A percentile compares a stretch with the other conserved stretches of the same genome.
phyloP scores from a whole-genome alignment of 2,888 invertebrate genomes.

The Fragum sueziense region DNA sequence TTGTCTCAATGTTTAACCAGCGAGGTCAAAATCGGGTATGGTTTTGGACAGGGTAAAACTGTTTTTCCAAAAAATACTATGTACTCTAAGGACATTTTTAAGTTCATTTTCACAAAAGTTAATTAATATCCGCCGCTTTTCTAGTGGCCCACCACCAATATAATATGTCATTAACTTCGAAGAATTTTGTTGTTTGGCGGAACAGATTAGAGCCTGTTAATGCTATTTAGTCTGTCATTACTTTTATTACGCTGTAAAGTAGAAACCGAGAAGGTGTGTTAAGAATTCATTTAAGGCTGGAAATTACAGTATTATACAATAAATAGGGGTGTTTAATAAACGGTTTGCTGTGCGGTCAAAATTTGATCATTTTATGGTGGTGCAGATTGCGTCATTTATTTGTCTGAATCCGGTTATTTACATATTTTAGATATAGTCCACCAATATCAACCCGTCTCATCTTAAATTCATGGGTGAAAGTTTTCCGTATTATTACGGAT shows the following conservation, averaged over 20 bases:
- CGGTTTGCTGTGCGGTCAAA: background rate
- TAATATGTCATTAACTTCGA: conserved; percentile 16
- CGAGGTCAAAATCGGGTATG: no score
- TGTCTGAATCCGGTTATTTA: background rate
- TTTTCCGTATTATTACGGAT: no score
- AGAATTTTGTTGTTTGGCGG: conserved; percentile 21
- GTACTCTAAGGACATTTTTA: no score
- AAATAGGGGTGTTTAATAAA: background rate
- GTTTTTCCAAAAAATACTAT: no score
- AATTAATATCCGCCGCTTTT: background rate
- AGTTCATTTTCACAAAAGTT: no score
- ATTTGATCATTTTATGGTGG: background rate
- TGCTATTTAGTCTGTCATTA: conserved; percentile 40
- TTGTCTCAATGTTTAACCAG: no score
- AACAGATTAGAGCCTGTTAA: conserved; percentile 37
- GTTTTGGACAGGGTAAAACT: no score
- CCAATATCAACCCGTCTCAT: no score
- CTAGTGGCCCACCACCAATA: background rate
- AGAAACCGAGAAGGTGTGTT: conserved; percentile 7
- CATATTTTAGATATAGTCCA: background rate
- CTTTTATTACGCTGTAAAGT: conserved; percentile 45
- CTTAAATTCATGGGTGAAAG: no score
- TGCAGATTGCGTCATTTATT: background rate
- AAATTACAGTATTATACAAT: conserved; percentile 3
- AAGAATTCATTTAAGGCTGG: conserved; percentile 8